These are phyloP conservation scores for Listrodromus nycthemerus DNA, from an alignment of 2,888 invertebrate species.

Conservation along the genomic window DNA sequence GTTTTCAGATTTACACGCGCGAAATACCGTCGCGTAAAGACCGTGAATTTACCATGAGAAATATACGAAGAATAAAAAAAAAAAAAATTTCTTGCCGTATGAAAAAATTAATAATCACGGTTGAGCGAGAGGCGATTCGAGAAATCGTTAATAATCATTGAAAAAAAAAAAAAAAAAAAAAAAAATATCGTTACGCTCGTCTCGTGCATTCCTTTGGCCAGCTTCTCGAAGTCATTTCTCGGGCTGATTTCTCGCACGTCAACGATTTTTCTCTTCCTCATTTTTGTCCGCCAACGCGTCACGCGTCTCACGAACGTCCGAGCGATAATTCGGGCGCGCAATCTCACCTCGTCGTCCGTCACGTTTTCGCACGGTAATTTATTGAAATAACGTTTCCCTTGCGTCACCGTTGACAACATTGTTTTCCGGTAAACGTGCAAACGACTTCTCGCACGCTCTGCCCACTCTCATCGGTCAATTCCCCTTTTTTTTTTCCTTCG, in stretches of 20 bases:
- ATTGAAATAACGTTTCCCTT: constrained; percentile 22
- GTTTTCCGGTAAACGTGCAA: neutral
- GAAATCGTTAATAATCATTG: no score
- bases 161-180: no score
- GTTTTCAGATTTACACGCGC: no score
- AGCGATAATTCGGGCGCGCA: constrained; percentile 27
- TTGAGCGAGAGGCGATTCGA: neutral
- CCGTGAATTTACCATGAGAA: no score
- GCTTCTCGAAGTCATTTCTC: neutral
- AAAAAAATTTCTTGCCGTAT: no score
- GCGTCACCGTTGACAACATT: constrained; percentile 37
- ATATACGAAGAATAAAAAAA: no score
- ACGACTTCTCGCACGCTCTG: neutral
- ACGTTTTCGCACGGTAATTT: constrained; percentile 38
- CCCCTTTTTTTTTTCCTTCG: neutral
- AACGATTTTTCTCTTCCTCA: neutral
- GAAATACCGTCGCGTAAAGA: no score
- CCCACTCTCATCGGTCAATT: neutral
- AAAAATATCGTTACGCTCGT: no score
- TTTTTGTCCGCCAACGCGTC: no score
- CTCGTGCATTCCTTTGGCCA: neutral
- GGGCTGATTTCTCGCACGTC: neutral
- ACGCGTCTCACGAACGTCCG: constrained; percentile 2
- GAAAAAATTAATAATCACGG: no score
- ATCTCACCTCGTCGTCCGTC: neutral